Base-by-base conservation (phyloP, 2,888 invertebrate genomes). In the Caenorhabditis sinica region DNA sequence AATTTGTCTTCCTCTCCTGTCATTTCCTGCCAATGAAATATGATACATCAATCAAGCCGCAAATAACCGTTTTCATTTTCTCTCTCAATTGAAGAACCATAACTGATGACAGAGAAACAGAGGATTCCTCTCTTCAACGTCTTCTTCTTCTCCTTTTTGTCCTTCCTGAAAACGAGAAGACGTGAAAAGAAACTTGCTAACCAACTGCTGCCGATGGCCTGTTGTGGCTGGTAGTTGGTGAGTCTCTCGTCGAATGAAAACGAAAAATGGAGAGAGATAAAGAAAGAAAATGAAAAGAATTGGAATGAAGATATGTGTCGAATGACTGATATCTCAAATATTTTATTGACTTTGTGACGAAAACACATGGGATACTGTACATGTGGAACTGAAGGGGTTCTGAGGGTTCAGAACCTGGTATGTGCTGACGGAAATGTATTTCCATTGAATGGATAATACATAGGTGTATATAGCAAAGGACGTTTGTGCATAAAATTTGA, bases 111-210 rank as follows among this genome's bases (percentile, higher is more conserved):
- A 17, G 36, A 49, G 49, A 49, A 5, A 15, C 28, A 36, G 65
- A 60, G n/a, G 33, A n/a, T 6, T 43, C 45, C 36, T 56, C 6
- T 69, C 69, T 56, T 51, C 71, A 49, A 49, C 20, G 8, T 65
- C 63, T 53, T 49, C 60, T 30, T 20, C 20, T 20, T 40, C 25
- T 56, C 30, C 56, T 30, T 60, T 20, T 43, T 15, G 20, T 36
- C 58, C 33, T 74, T 74, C 74, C 74, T 74, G 74, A 74, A 74
- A 74, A 65, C 74, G 74, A 74, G 74, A 73, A 51, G 74, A 53
- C 53, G 74, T 53, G 53, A 74, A 20, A 49, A 49, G 53, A 74
- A 74, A 74, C 74, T 74, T 74, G 74, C 74, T 74, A 74, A 74
- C 40, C 65, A 74, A 63, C 74, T 65, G 40, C 65, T 65, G 61